phyloP scores from a whole-genome alignment of 2,888 invertebrate species.

The Macrophya annulata region DNA sequence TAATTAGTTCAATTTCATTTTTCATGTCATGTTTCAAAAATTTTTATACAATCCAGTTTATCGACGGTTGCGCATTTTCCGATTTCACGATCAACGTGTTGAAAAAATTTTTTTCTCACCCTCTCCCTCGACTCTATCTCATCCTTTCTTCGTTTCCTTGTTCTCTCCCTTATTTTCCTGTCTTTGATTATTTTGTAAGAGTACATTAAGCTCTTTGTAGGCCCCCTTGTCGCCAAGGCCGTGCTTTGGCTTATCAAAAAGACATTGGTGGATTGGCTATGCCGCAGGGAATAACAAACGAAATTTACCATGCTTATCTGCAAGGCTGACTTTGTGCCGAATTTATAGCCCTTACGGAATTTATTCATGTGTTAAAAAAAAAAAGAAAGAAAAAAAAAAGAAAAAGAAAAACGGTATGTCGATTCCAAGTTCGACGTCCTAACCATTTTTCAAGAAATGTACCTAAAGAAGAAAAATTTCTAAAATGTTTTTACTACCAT shows the following conservation, averaged over 20 bases:
- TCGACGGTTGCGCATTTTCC: no score
- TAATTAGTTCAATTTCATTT: no score
- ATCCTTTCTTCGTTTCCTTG: not conserved
- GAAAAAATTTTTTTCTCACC: not conserved
- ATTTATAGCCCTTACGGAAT: slow-evolving; percentile 20
- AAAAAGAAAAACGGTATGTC: not conserved
- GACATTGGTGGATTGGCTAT: slow-evolving; percentile 33
- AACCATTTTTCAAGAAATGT: not conserved
- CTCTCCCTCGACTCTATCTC: not conserved
- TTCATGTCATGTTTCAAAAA: no score
- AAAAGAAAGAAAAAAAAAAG: no score
- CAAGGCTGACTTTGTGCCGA: slow-evolving; percentile 8
- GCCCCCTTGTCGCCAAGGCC: slow-evolving; percentile 34
- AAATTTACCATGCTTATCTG: slow-evolving; percentile 28
- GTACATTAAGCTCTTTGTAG: slow-evolving; percentile 13
- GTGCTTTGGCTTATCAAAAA: slow-evolving; percentile 11
- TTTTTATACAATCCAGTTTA: no score
- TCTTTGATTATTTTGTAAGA: slow-evolving; percentile 14
- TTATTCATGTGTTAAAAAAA: not conserved
- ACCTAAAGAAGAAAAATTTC: no score
- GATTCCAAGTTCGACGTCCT: no score
- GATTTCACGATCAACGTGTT: no score
- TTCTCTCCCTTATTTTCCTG: not conserved
- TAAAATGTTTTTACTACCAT: no score
- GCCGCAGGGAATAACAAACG: slow-evolving; percentile 25